phyloP scores from a whole-genome alignment of 2,888 invertebrate species.

The Dromius quadrimaculatus region DNA sequence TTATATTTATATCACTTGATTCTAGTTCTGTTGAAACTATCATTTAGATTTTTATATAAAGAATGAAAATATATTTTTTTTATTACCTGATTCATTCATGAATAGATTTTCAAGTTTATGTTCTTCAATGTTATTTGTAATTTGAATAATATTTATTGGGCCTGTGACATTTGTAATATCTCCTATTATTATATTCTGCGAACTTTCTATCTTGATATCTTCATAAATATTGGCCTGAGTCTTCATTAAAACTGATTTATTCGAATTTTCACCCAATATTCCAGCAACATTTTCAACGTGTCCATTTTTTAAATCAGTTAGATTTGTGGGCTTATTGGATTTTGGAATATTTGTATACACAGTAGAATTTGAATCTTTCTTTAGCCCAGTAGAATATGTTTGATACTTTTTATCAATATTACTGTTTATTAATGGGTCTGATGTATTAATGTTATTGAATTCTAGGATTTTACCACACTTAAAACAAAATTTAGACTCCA shows the following conservation, averaged over 20 bases:
- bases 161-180: slow-evolving; percentile 69
- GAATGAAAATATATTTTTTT: neutral
- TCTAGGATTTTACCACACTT: neutral
- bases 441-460: no score
- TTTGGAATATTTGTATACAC: neutral
- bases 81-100: slow-evolving; percentile 40
- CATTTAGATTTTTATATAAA: neutral
- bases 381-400: neutral
- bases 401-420: neutral
- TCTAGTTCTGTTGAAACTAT: slow-evolving; percentile 3
- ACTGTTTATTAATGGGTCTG: neutral
- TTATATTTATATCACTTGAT: slow-evolving; percentile 53
- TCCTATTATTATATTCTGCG: slow-evolving; percentile 67
- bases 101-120: slow-evolving; percentile 53
- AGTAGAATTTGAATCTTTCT: neutral
- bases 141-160: slow-evolving; percentile 63
- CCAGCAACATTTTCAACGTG: neutral
- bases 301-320: neutral
- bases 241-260: neutral
- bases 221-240: slow-evolving; percentile 53
- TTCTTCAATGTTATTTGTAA: slow-evolving; percentile 53
- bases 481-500: slow-evolving; percentile 3
- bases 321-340: neutral
- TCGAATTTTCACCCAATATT: neutral
- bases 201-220: slow-evolving; percentile 65